Conservation (phyloP, 2,888 invertebrate species). For the Phaonia tiefii region DNA sequence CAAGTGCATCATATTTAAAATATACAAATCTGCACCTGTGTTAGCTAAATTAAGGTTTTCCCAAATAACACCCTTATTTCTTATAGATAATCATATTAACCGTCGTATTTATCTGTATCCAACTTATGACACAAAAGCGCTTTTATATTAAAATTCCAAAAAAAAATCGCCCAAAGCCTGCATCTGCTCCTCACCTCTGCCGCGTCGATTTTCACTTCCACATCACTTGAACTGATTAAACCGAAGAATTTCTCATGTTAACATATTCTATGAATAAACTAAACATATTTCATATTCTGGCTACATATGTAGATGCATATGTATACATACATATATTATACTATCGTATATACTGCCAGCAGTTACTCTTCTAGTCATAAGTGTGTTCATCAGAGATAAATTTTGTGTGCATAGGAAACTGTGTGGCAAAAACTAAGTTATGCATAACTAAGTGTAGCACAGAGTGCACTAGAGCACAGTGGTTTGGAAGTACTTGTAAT, state of each 20-base stretch:
- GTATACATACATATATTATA: constrained; percentile 1
- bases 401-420: constrained; percentile 39
- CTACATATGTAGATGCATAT: background rate
- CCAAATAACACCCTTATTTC: too few relatives aligned
- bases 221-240: constrained; percentile 11
- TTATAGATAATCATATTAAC: too few relatives aligned
- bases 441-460: too few relatives aligned
- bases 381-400: constrained; percentile 21
- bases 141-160: constrained; percentile 26
- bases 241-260: constrained; percentile 20
- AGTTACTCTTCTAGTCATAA: background rate
- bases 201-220: background rate
- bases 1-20: too few relatives aligned
- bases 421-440: background rate
- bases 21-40: too few relatives aligned
- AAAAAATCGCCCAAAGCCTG: background rate
- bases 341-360: background rate
- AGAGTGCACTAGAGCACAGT: too few relatives aligned
- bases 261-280: constrained; percentile 35
- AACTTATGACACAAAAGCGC: constrained; percentile 1
- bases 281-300: constrained; percentile 8
- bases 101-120: too few relatives aligned
- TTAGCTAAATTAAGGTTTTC: too few relatives aligned
- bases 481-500: too few relatives aligned
- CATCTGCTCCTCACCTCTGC: constrained; percentile 28